These are phyloP conservation scores for Circaetus cinerascens DNA, from an alignment of 2,113 vertebrate genomes.

Conservation along the genomic window DNA sequence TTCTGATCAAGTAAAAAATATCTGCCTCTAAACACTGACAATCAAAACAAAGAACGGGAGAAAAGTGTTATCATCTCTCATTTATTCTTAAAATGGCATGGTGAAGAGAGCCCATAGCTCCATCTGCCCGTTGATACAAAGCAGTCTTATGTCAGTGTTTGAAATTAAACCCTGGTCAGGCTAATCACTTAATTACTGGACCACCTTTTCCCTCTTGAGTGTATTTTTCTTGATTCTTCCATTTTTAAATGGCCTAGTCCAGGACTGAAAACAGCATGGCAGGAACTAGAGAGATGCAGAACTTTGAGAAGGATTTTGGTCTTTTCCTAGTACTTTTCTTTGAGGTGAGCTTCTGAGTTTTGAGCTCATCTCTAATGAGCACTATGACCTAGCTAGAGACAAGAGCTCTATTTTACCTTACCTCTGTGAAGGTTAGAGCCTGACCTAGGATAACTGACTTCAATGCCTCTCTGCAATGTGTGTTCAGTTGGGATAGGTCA, in stretches of 20 bases:
- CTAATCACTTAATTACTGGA: not conserved
- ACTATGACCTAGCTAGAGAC: not conserved
- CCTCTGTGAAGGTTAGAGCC: not conserved
- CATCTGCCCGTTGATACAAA: not conserved
- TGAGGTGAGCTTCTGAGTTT: not conserved
- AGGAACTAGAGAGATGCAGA: not conserved
- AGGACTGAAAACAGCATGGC: not conserved
- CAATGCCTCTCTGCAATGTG: not conserved
- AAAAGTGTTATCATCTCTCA: not conserved
- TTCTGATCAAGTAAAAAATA: not conserved
- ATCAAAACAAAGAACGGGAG: not conserved
- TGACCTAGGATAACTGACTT: not conserved
- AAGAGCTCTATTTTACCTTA: not conserved
- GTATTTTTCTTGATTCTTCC: not conserved
- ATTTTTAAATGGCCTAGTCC: not conserved
- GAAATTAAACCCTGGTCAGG: not conserved
- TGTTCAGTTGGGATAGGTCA: not conserved
- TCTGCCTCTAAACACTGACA: not conserved
- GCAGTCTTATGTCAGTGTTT: not conserved
- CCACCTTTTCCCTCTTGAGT: not conserved
- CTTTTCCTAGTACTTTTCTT: not conserved
- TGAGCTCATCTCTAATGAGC: not conserved
- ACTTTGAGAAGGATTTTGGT: not conserved
- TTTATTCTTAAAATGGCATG: not conserved
- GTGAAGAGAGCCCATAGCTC: not conserved